Base-by-base conservation (phyloP, 2,113 vertebrate species). In the Macroglossus sobrinus region DNA sequence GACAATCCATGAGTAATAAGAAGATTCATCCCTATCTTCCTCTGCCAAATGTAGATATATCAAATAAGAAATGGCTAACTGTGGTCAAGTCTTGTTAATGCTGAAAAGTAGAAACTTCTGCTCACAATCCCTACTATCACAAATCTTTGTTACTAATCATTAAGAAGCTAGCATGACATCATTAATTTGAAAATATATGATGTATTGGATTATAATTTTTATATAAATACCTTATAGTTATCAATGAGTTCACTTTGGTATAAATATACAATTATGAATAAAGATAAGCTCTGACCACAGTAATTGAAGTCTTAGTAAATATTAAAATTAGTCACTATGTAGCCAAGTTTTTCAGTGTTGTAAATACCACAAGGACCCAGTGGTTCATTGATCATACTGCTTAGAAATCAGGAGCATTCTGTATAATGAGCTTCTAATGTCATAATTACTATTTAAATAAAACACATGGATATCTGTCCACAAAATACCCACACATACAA, bases 361-460 rank as follows among this genome's bases (percentile, higher is more conserved):
- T 74, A 69, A 86, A 92, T 7, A 84, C 4, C 33, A 91, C 12
- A 59, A 91, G 3, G 11, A 66, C 10, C 22, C 24, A 72, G 1
- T 47, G 5, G 15, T 5, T 87, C 11, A 78, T 19, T 94, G 11
- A 63, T 47, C 81, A 86, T 74, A 87, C 6, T 76, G 18, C 21
- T 93, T 91, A 88, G 53, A 93, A 71, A 88, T 88, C 40, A 74
- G 26, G 33, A 50, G 2, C 28, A 91, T 38, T 61, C 45, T 66
- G 3, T n/a, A 59, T 30, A 82, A 43, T 63, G 69, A 53, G 8
- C 38, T 55, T 63, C 26, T 63, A 71, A 26, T 81, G 19, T 3
- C n/a, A 22, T 81, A 66, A 50, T 91, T 82, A 74, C 35, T 72
- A 85, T 30, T 96, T 82, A 74, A 66, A 57, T 84, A 76, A 93